Evolutionary conservation across 2,797 vertebrate species (phyloP), one percentile per base, ranked within the genome.

Genomic region (Gymnothorax javanicus): DNA sequence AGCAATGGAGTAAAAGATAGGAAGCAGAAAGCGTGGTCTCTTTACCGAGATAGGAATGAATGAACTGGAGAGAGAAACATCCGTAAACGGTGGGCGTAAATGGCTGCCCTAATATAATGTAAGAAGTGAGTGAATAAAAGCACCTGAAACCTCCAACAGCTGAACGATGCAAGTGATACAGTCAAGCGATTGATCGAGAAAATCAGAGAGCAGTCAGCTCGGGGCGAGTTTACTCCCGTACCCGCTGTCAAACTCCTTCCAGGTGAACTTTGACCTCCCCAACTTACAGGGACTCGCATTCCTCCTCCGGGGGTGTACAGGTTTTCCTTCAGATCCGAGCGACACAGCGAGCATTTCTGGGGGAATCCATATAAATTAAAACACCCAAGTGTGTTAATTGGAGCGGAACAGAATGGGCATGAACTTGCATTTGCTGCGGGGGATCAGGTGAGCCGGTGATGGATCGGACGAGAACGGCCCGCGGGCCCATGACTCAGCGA

Each of bases 91-190:
- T 96, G 94, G 95, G 94, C 94, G 94, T 94, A 95, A 94, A 95
- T 95, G 93, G 93, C 92, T 90, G 91, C 91, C 93, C 93, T 96
- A 95, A 95, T 95, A 95, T 87, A 94, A 95, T 93, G 92, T 88
- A 94, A 91, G 94, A 95, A 94, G 93, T 94, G 94, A 87, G 90
- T 92, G 91, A 90, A 96, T 96, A 96, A 96, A 96, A 95, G 95
- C 94, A 84, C 89, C 92, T 88, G 93, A 93, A 95, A 94, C 94
- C 94, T 93, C 91, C 94, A 94, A 95, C 87, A 88, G 89, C 91
- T 91, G 92, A 91, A 92, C 90, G 88, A 90, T 86, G 57, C 82
- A 85, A 83, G 88, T 88, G 86, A 88, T 85, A 85, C 89, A 88
- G 77, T 87, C 91, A 89, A 92, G 92, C 91, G 94, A 93, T 92